Evolutionary conservation across 2,113 vertebrate species (phyloP).

Genomic region (Hucho hucho): DNA sequence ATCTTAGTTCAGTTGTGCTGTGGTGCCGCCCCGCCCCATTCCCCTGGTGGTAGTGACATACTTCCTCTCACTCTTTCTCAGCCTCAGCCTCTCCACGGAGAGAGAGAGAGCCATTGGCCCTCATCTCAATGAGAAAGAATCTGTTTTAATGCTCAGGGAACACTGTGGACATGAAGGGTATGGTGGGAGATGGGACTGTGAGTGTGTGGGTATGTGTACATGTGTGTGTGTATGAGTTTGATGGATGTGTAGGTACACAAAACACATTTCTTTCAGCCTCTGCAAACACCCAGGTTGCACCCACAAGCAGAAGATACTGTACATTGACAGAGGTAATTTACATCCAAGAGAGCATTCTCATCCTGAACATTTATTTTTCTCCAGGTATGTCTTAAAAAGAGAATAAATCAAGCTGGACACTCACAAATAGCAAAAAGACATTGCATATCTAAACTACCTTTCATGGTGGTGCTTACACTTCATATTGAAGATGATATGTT

Average conservation of each 20-base stretch:
- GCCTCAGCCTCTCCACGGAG: conserved; percentile 15
- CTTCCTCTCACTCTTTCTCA: conserved; percentile 8
- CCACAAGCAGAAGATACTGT: neutral
- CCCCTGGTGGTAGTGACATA: conserved; percentile 28
- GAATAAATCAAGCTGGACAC: neutral
- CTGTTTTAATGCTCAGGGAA: conserved; percentile 6
- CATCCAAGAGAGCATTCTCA: neutral
- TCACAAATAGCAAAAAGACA: neutral
- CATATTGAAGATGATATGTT: too few species aligned
- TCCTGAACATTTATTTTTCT: neutral
- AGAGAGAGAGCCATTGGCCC: conserved; percentile 4
- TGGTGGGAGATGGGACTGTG: neutral
- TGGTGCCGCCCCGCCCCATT: conserved; percentile 9
- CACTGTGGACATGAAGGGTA: neutral
- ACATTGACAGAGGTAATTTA: neutral
- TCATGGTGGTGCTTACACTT: too few species aligned
- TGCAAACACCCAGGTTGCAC: neutral
- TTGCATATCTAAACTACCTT: too few species aligned
- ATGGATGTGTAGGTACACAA: neutral
- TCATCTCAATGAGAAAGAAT: conserved; percentile 11
- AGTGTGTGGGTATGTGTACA: neutral
- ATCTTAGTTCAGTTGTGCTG: conserved; percentile 48
- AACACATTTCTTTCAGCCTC: too few species aligned
- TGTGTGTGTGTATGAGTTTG: neutral
- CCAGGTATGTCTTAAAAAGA: neutral